Base-by-base conservation (phyloP, 1,140 invertebrate genomes). In the Chironomus tepperi region DNA sequence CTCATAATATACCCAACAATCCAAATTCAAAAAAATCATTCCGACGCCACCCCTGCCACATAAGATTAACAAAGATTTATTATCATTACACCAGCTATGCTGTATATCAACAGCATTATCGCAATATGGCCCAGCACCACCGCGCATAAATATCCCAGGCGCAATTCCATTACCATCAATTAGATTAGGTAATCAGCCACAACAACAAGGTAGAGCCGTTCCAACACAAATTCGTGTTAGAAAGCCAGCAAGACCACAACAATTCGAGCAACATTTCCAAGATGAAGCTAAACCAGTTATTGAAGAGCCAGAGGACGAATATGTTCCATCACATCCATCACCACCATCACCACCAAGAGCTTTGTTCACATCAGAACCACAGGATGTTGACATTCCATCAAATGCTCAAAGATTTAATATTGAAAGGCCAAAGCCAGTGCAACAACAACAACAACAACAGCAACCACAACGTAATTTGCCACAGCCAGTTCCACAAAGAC, bases 71-170 rank as follows among this genome's bases (percentile, higher is more conserved):
- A 1, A 34, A 34, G 24, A 34, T 34, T 34, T 34, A 34, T 34
- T 34, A 2, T 34, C 24, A 34, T 82, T 85, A 80, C 82, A 81
- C 79, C 80, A 78, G 80, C 83, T 79, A 9, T 70, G 65, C 10
- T 84, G 82, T 77, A 79, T 80, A 75, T 81, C 82, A 77, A 82
- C 83, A 79, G 81, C 78, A 75, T 83, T 82, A 77, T 84, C 83
- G 74, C 86, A 85, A 79, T 83, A 85, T 78, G 80, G 79, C 12
- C 83, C 84, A 74, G 79, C 82, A 73, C 86, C 86, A 15, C 85
- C 82, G 18, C 83, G 88, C 9, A 78, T 89, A 3, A 84, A 83
- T 76, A 88, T 90, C 74, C 87, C 88, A 0, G 89, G 88, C 7
- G 88, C 88, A 0, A 77, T 88, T n/a, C 77, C 84, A 12, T 47